phyloP scores from a whole-genome alignment of 2,113 vertebrate species.

The Irena cyanogastra region DNA sequence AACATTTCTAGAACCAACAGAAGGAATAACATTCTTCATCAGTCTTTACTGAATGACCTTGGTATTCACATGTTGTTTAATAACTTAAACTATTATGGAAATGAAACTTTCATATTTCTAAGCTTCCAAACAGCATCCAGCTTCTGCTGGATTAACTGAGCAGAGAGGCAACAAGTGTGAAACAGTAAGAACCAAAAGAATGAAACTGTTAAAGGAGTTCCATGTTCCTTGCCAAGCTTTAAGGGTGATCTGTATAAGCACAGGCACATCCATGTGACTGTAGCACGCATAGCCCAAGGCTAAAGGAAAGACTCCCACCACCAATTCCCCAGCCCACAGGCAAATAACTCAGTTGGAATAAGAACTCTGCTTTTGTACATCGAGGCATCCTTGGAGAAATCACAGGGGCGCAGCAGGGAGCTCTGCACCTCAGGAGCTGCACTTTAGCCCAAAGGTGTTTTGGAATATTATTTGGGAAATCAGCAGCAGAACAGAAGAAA shows the following conservation, averaged over 20 bases:
- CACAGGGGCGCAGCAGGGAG: not conserved
- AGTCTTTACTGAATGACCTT: not conserved
- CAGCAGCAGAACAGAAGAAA: not conserved
- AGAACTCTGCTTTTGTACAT: not conserved
- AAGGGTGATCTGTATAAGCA: not conserved
- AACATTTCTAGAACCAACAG: not conserved
- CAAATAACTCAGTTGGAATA: not conserved
- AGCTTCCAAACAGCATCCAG: not conserved
- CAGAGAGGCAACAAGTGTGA: not conserved
- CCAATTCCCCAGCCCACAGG: not conserved
- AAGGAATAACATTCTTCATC: not conserved
- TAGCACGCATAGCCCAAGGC: not conserved
- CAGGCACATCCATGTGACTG: not conserved
- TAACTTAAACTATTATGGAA: not conserved
- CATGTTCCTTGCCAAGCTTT: not conserved
- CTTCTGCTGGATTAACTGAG: not conserved
- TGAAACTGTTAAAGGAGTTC: not conserved
- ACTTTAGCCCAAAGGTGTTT: not conserved
- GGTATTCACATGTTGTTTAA: not conserved
- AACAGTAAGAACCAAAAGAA: not conserved
- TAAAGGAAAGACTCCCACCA: not conserved
- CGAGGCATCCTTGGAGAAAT: not conserved
- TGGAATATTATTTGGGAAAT: constrained; percentile 45
- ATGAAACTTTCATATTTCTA: not conserved
- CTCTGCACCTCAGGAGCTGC: not conserved